A percentile compares a stretch with the other conserved stretches of the same genome.
phyloP scores from a whole-genome alignment of 2,888 invertebrate genomes.

The Galerucella pusilla region DNA sequence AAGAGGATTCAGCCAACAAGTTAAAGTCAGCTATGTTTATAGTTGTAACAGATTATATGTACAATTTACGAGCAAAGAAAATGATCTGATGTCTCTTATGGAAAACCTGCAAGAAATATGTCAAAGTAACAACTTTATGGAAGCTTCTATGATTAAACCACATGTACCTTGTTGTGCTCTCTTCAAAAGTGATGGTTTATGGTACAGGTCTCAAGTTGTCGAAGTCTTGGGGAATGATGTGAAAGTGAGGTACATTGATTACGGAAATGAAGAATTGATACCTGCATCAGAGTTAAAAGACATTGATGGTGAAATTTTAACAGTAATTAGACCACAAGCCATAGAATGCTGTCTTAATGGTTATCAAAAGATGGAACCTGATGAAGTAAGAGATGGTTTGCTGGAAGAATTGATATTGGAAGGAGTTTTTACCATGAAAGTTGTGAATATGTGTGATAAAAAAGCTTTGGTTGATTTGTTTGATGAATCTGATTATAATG shows the following conservation, averaged over 20 bases:
- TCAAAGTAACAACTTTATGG: conserved; percentile 56
- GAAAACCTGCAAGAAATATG: conserved; percentile 73
- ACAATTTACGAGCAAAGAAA: conserved; percentile 73
- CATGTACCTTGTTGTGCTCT: conserved; percentile 82
- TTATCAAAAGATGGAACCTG: conserved; percentile 69
- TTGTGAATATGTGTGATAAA: conserved; percentile 68
- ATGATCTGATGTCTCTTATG: conserved; percentile 75
- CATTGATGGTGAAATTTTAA: conserved; percentile 74
- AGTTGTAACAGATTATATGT: conserved; percentile 78
- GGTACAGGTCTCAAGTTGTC: conserved; percentile 90
- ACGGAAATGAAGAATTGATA: conserved; percentile 91
- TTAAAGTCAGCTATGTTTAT: conserved; percentile 74
- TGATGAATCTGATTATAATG: conserved; percentile 66
- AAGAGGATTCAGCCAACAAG: conserved; percentile 65
- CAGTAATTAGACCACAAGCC: conserved; percentile 76
- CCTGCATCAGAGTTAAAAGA: conserved; percentile 70
- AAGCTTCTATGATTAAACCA: conserved; percentile 63
- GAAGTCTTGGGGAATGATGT: conserved; percentile 59
- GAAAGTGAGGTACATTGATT: conserved; percentile 91
- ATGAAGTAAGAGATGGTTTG: conserved; percentile 70
- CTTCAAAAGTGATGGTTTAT: conserved; percentile 82
- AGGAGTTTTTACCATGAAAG: conserved; percentile 68
- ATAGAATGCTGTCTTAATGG: conserved; percentile 81
- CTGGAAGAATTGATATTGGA: conserved; percentile 79
- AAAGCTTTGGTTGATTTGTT: conserved; percentile 73